Percentiles rank a stretch among this genome's conserved stretches.
Evolutionary conservation across 1,140 invertebrate species (phyloP).

Genomic region (Chymomyza costata): DNA sequence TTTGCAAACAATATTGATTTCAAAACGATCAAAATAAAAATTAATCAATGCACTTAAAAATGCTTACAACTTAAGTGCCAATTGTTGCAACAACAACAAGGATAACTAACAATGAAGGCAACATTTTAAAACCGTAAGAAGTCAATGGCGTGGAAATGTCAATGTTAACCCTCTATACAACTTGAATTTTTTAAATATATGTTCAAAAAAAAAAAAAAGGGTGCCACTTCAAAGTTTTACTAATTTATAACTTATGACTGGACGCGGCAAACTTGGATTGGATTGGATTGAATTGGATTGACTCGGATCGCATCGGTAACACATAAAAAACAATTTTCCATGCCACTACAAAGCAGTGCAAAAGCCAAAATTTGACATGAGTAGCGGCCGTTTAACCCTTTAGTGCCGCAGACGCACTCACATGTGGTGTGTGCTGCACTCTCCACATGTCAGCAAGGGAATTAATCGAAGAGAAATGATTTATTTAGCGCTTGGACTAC

Average conservation of each 20-base stretch:
- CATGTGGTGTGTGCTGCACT: constrained; percentile 28
- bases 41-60: constrained; percentile 71
- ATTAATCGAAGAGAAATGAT: constrained; percentile 75
- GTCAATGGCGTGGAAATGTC: constrained; percentile 58
- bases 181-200: constrained; percentile 53
- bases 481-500: constrained; percentile 70
- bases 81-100: constrained; percentile 36
- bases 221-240: constrained; percentile 47
- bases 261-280: neutral
- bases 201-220: neutral
- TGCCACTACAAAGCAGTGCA: constrained; percentile 75
- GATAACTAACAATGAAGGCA: constrained; percentile 32
- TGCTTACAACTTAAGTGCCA: constrained; percentile 36
- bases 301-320: constrained; percentile 16
- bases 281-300: too few relatives aligned
- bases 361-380: constrained; percentile 75
- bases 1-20: constrained; percentile 73
- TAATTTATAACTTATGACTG: constrained; percentile 72
- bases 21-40: constrained; percentile 68
- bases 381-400: constrained; percentile 59
- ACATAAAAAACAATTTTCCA: constrained; percentile 74
- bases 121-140: constrained; percentile 25
- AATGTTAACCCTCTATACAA: constrained; percentile 24
- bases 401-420: constrained; percentile 4
- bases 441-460: constrained; percentile 74